Percentiles rank a stretch among this genome's conserved stretches.
Evolutionary conservation across 2,113 vertebrate species (phyloP).

Genomic region (Carassius auratus): DNA sequence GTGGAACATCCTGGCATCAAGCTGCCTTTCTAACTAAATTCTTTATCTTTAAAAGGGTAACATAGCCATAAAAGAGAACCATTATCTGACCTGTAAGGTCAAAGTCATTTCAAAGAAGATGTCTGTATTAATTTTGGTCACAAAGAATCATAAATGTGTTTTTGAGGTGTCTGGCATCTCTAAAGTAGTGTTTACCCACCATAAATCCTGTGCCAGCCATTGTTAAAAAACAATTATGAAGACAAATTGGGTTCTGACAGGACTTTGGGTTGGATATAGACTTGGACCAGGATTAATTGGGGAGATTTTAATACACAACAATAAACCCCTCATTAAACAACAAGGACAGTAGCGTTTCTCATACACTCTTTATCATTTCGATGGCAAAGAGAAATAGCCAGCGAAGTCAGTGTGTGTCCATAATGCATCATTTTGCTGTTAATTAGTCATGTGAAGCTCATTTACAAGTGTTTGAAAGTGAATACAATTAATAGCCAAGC

Average conservation of each 20-base stretch:
- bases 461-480: slow-evolving; percentile 22
- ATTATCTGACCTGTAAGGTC: neutral
- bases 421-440: slow-evolving; percentile 40
- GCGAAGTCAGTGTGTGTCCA: slow-evolving; percentile 1
- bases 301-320: slow-evolving; percentile 61
- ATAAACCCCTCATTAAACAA: slow-evolving; percentile 66
- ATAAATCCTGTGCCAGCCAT: slow-evolving; percentile 50
- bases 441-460: slow-evolving; percentile 35
- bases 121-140: neutral
- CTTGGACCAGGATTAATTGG: slow-evolving; percentile 66
- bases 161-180: neutral
- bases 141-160: neutral
- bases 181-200: slow-evolving; percentile 49
- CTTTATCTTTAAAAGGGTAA: neutral
- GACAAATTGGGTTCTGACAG: slow-evolving; percentile 63
- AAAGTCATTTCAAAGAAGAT: neutral
- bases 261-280: slow-evolving; percentile 50
- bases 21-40: neutral
- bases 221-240: slow-evolving; percentile 69
- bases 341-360: slow-evolving; percentile 59
- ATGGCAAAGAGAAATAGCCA: slow-evolving; percentile 13
- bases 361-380: slow-evolving; percentile 46
- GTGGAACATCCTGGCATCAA: neutral
- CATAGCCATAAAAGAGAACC: neutral
- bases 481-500: slow-evolving; percentile 7